Percentiles rank a stretch among this genome's conserved stretches.
Conservation (phyloP, 1,140 invertebrate species). For the Drosophila sproati region DNA sequence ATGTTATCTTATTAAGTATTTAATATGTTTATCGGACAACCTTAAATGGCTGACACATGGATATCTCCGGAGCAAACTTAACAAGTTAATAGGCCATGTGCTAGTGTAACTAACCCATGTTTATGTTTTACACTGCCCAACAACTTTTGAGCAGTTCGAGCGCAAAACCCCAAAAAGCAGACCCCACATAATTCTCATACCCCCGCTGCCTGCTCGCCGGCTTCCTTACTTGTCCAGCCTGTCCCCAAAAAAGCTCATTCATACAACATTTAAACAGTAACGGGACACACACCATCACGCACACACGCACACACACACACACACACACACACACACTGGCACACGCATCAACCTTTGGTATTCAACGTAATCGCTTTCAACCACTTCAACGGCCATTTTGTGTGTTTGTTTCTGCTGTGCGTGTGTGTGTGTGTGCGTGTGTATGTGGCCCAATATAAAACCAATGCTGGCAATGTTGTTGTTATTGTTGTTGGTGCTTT, state of each 20-base stretch:
- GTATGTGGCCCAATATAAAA: slow-evolving; percentile 60
- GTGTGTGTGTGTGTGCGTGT: slow-evolving; percentile 12
- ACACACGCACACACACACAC: slow-evolving; percentile 40
- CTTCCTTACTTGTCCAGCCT: slow-evolving; percentile 41
- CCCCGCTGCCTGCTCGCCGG: slow-evolving; percentile 12
- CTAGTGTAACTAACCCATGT: slow-evolving; percentile 64
- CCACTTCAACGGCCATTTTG: slow-evolving; percentile 81
- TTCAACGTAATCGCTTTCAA: slow-evolving; percentile 82
- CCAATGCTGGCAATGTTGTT: slow-evolving; percentile 35
- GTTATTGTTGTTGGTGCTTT: slow-evolving; percentile 37
- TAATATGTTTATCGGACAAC: slow-evolving; percentile 35
- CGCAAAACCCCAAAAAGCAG: slow-evolving; percentile 42
- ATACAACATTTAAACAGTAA: slow-evolving; percentile 75
- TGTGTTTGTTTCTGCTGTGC: slow-evolving; percentile 33
- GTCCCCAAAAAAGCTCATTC: slow-evolving; percentile 71
- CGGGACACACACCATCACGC: slow-evolving; percentile 43
- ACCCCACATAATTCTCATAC: slow-evolving; percentile 60
- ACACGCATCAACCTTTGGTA: slow-evolving; percentile 72
- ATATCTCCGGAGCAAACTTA: background rate
- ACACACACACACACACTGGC: slow-evolving; percentile 14
- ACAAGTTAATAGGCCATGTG: slow-evolving; percentile 65
- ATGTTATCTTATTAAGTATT: slow-evolving; percentile 33
- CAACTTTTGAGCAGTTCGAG: slow-evolving; percentile 41
- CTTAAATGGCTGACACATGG: slow-evolving; percentile 20
- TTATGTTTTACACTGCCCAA: slow-evolving; percentile 55